A percentile compares a stretch with the other conserved stretches of the same genome.
These are phyloP conservation scores for Mythimna albipuncta DNA, from an alignment of 2,888 invertebrate species.

Conservation along the genomic window DNA sequence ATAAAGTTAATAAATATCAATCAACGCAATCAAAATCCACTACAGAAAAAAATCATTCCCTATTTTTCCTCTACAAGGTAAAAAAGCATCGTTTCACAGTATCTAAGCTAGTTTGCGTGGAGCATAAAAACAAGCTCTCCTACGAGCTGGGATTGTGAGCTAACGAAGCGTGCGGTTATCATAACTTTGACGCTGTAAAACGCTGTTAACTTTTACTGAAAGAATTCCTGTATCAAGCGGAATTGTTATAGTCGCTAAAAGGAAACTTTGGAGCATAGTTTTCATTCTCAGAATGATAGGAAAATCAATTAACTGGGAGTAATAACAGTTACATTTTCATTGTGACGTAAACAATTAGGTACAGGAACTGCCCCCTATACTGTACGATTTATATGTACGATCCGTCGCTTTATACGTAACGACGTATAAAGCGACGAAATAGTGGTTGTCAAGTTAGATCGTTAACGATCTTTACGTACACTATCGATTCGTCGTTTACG, in stretches of 20 bases:
- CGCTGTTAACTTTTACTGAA: constrained; percentile 44
- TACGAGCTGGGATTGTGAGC: constrained; percentile 31
- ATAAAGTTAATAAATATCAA: not conserved
- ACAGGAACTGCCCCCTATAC: no score
- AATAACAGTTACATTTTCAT: no score
- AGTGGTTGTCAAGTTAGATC: no score
- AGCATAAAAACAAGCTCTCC: constrained; percentile 32
- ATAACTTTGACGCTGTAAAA: constrained; percentile 45
- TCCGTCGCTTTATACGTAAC: no score
- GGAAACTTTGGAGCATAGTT: constrained; percentile 9
- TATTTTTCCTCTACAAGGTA: not conserved
- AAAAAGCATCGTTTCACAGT: constrained; percentile 12
- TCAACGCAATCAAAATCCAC: not conserved
- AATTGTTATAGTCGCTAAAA: not conserved
- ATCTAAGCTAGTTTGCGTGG: constrained; percentile 14
- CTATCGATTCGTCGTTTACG: no score
- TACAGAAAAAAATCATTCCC: not conserved
- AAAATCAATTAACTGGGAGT: constrained; percentile 1
- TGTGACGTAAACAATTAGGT: no score
- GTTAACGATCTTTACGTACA: no score
- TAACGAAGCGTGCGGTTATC: constrained; percentile 56
- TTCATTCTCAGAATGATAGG: not conserved
- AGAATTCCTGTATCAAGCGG: constrained; percentile 21
- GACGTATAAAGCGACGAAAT: no score
- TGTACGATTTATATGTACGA: no score